These are phyloP conservation scores for Acrobasis suavella DNA, from an alignment of 2,888 invertebrate species.

Conservation along the genomic window DNA sequence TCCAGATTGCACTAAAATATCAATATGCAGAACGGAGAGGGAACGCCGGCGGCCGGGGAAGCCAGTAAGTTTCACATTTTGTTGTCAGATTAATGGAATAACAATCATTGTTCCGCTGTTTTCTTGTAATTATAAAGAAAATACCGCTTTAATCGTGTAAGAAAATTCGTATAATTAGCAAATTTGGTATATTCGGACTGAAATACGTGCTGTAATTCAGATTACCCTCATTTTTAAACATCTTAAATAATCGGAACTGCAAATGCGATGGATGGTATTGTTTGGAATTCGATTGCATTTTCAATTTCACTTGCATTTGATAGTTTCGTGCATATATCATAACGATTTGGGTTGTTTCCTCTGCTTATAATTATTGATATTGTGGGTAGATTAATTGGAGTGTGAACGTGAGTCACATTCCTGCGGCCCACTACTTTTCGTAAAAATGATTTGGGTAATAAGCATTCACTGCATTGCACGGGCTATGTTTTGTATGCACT, in stretches of 20 bases:
- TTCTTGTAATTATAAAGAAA: slow-evolving; percentile 51
- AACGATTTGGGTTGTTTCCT: slow-evolving; percentile 69
- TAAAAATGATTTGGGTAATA: slow-evolving; percentile 62
- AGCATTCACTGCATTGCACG: slow-evolving; percentile 33
- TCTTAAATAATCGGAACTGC: slow-evolving; percentile 34
- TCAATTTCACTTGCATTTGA: slow-evolving; percentile 65
- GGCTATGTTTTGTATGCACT: background rate
- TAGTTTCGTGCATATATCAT: slow-evolving; percentile 68
- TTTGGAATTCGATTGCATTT: slow-evolving; percentile 40
- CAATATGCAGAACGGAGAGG: slow-evolving; percentile 80
- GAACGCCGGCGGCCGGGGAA: slow-evolving; percentile 62
- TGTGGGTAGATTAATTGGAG: slow-evolving; percentile 78
- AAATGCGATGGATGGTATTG: slow-evolving; percentile 37
- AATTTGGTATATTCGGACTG: slow-evolving; percentile 26
- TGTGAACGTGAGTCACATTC: slow-evolving; percentile 78
- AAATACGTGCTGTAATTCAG: slow-evolving; percentile 47
- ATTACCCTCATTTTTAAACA: slow-evolving; percentile 59
- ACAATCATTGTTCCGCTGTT: slow-evolving; percentile 59
- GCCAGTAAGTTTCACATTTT: slow-evolving; percentile 66
- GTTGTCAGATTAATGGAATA: slow-evolving; percentile 63
- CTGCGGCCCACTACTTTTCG: slow-evolving; percentile 61
- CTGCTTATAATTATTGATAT: slow-evolving; percentile 69
- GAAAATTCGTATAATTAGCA: slow-evolving; percentile 31
- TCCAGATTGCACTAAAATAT: slow-evolving; percentile 64
- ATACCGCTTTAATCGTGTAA: slow-evolving; percentile 33